Base-by-base conservation (phyloP, 1,140 invertebrate species). In the Mercenaria mercenaria region DNA sequence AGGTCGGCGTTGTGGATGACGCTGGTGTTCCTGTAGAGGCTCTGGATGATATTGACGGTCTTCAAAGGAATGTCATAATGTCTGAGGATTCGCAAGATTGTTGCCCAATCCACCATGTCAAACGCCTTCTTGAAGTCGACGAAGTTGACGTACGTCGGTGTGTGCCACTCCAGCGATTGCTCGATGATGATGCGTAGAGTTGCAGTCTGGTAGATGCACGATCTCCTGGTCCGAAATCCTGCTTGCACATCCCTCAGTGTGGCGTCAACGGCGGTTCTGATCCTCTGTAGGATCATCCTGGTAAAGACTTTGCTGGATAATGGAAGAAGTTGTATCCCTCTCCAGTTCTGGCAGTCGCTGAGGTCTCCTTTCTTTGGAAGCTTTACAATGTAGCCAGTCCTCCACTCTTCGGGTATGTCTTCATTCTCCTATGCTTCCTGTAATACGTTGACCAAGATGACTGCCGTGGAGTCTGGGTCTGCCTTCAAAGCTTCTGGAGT, bases 351-450 rank as follows among this genome's bases (percentile, higher is more conserved):
- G 56, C 93, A 93, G 47, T 93, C 67, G 39, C 83, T 84, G 29
- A 91, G 89, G 83, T 93, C 88, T 56, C 91, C 90, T 89, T 93
- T 93, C 86, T 93, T 93, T 32, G 90, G 91, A 20, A 91, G 69
- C 72, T 92, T 94, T 11, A 93, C 77, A 23, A 91, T 37, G 47
- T 86, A 56, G 29, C 90, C 90, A 52, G 82, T 56, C 56, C 85
- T 90, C 93, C 91, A 93, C 41, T 92, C 91, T 80, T 26, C 34
- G 67, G 90, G 91, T 26, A 92, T 39, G 18, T 74, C 32, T 84
- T 91, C 74, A 37, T 74, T 29, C 23, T 61, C 64, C 90, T 69
- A 81, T 11, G 81, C 77, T 29, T 67, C 26, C n/a, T 88, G 47
- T 8, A 87, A 13, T 8, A 90, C 37, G 8, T 79, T n/a, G 18